These are phyloP conservation scores for Psilopsiagon aymara DNA, from an alignment of 2,113 vertebrate genomes.

Conservation along the genomic window DNA sequence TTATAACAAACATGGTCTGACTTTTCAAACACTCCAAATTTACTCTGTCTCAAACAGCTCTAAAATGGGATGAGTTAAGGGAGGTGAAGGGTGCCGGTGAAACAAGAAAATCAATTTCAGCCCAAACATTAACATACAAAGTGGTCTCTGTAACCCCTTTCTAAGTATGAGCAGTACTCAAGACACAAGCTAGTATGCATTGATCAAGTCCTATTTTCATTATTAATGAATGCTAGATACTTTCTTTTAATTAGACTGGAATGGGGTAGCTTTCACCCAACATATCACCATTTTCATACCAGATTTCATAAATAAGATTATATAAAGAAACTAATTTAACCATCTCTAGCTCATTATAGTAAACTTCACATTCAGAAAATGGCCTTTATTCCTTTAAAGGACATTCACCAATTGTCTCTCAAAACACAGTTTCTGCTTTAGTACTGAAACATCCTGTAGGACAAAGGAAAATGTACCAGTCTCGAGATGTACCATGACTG, in stretches of 20 bases:
- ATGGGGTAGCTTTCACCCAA: background rate
- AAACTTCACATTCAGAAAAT: background rate
- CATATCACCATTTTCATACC: background rate
- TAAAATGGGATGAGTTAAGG: background rate
- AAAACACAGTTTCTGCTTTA: background rate
- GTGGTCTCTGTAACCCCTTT: background rate
- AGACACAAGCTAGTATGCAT: background rate
- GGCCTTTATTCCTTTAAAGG: background rate
- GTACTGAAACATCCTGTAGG: background rate
- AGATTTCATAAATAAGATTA: background rate
- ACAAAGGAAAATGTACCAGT: background rate
- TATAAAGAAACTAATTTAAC: background rate
- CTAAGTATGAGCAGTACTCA: background rate
- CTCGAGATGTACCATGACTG: background rate
- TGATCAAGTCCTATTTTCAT: background rate
- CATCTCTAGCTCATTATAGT: background rate
- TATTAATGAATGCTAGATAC: background rate
- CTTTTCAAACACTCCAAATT: background rate
- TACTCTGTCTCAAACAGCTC: background rate
- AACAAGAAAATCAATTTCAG: background rate
- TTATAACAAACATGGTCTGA: background rate
- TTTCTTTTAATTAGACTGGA: background rate
- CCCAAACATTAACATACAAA: background rate
- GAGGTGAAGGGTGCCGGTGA: fast-evolving
- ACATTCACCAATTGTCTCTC: background rate